Base-by-base conservation (phyloP, 2,113 vertebrate genomes). In the Actenoides hombroni region DNA sequence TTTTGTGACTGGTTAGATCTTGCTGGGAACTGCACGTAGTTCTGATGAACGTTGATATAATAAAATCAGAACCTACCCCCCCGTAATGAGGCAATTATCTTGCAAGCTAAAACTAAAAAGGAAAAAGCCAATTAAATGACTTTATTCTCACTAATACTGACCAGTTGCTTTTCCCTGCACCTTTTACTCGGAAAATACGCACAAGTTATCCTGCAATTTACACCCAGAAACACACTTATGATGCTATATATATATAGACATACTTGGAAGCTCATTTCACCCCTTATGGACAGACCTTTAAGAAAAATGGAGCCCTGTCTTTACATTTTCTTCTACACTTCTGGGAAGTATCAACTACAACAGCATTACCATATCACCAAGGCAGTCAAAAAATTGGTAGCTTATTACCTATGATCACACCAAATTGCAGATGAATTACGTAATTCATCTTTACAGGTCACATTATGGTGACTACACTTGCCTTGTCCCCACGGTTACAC, bases 61-160 rank as follows among this genome's bases (percentile, higher is more conserved):
- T 64, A 87, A 96, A 91, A 78, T 78, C 84, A 92, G 70, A 81
- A 82, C 46, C 75, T 74, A 91, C 79, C 23, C 28, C 28, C 61
- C 61, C 75, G 67, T 85, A 95, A 88, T 91, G 87, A 95, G 56
- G 67, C 51, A 89, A 83, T 97, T 94, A 93, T 56, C 83, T 92
- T 63, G 23, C 75, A 81, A 94, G 69, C 77, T 80, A 95, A 92
- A 92, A 92, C 93, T 74, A 93, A 93, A 69, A 16, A 91, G 2
- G 9, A 88, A 83, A 95, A 94, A 88, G 20, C 48, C 79, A 91
- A 91, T 90, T 74, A 95, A 94, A 70, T 28, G 0, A 39, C 33
- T 81, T 92, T 12, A 49, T 84, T 83, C 65, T 93, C 40, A 56
- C 56, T 48, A 78, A 67, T 49, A 68, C 60, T 90, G 69, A 92